Base-by-base conservation (phyloP, 2,888 invertebrate species). In the Rhamnusium bicolor region DNA sequence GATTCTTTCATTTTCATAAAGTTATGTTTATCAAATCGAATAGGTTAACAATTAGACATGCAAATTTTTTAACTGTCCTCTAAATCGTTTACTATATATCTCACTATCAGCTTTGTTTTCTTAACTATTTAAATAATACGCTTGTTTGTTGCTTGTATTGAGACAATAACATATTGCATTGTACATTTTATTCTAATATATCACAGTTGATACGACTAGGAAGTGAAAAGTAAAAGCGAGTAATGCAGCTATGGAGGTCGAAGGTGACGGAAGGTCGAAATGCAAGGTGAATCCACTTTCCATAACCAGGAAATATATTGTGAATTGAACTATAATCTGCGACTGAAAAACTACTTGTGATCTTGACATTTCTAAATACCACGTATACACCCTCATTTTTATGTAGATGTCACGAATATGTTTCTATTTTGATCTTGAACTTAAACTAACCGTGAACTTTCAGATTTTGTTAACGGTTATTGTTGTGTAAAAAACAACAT, bases 211-310 rank as follows among this genome's bases (percentile, higher is more conserved):
- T 40, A 60, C 54, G 60, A 73, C 58, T 65, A 75, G 78, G 78
- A 78, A 78, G 75, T 75, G 78, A 78, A 79, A 81, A 81, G 80
- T 80, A 80, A 80, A 80, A 81, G 80, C 79, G 68, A 75, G 61
- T 73, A 79, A 77, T 73, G 75, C 75, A 63, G 73, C 54, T 47
- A 68, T 75, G 79, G 80, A 81, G 81, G 80, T 81, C 81, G 79
- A 63, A 80, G 81, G 80, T 81, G 79, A 80, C 78, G 80, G 80
- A 80, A 80, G 79, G 79, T 79, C 75, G 80, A 78, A 76, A 75
- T 70, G 81, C 81, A 81, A 81, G 81, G 81, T 79, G 79, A 81
- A 74, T 75, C 75, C 73, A 77, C 80, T 79, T 81, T 80, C 80
- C 78, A 79, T 76, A 74, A 76, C 79, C 79, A 79, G 79, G 79